Base-by-base conservation (phyloP, 2,888 invertebrate species). In the Lysandra bellargus region DNA sequence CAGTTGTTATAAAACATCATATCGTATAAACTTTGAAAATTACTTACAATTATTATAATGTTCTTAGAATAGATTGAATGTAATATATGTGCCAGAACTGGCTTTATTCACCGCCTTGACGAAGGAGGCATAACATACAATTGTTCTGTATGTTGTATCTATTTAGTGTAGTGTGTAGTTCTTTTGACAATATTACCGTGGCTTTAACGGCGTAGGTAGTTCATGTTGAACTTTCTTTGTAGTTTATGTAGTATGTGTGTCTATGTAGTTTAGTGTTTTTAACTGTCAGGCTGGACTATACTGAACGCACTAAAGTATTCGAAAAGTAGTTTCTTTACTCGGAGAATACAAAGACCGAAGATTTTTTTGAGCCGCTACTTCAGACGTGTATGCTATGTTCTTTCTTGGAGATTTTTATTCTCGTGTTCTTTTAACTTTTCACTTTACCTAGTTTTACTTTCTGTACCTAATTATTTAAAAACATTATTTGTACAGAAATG, bases 391-490 rank as follows among this genome's bases (percentile, higher is more conserved):
- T 5, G 14, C 2, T 57, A 33, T 14, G 3, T 14, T 33, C 14
- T 33, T 33, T 69, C 69, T 33, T 69, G 37, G 69, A 33, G 33
- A 69, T 37, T 69, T 69, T 14, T 33, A 33, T 37, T 17, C 30
- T 64, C 14, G 4, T 33, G 5, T 69, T 69, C 14, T 4, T 33
- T 0, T 30, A 64, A 33, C 33, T 69, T 69, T 69, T 17, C 69
- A 33, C 4, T 33, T 69, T 33, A 33, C 30, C 69, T 33, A 64
- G 69, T 17, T 37, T 37, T 69, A 69, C 69, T 69, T 33, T 61
- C 37, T 74, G 74, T 74, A 74, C 74, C 74, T 23, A 37, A n/a
- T 4, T 72, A 44, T 44, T 23, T 74, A 74, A 44, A 17, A 40
- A 40, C 17, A 12, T 74, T 23, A 30, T 44, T 74, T 44, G 44